These are phyloP conservation scores for Bombus soroeensis DNA, from an alignment of 1,140 invertebrate genomes.

Conservation along the genomic window DNA sequence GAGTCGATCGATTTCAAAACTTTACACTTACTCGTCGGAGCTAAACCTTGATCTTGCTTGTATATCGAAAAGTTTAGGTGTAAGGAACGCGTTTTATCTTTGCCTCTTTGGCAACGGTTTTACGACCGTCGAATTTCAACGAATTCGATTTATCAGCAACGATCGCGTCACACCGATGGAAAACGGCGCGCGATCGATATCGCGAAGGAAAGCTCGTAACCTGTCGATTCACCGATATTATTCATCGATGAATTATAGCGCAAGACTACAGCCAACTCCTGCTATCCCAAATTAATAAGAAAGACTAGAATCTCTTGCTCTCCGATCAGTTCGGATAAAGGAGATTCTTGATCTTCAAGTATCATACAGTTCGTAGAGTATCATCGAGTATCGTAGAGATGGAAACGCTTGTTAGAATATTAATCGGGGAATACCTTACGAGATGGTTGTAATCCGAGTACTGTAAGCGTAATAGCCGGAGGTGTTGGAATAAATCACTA, in stretches of 20 bases:
- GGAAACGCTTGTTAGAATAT: background rate
- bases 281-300: background rate
- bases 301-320: background rate
- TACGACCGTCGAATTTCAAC: too few species aligned
- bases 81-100: background rate
- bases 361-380: background rate
- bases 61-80: background rate
- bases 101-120: too few species aligned
- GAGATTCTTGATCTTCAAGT: background rate
- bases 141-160: background rate
- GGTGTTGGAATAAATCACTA: slow-evolving; percentile 49
- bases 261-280: background rate
- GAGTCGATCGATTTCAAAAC: background rate
- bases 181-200: background rate
- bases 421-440: slow-evolving; percentile 31
- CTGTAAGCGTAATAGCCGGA: slow-evolving; percentile 39
- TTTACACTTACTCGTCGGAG: background rate
- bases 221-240: too few species aligned
- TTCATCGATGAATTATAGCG: too few species aligned
- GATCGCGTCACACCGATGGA: background rate
- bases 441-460: slow-evolving; percentile 40
- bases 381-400: background rate
- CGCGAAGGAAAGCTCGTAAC: too few species aligned
- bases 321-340: background rate
- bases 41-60: background rate